A percentile compares a stretch with the other conserved stretches of the same genome.
These are phyloP conservation scores for Tromatobia lineatoria DNA, from an alignment of 2,888 invertebrate species.

Conservation along the genomic window DNA sequence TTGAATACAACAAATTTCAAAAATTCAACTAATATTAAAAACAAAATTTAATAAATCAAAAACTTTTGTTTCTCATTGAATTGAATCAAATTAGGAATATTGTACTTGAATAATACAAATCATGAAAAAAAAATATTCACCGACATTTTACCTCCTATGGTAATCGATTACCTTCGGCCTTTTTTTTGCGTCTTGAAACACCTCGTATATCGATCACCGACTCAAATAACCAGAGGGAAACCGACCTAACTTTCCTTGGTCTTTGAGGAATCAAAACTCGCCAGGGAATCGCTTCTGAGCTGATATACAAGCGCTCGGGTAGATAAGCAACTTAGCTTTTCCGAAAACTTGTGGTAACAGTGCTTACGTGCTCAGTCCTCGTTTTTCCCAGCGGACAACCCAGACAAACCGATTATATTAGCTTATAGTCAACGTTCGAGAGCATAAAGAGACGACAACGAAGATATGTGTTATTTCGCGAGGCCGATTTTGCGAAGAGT, in stretches of 20 bases:
- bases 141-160: too few relatives aligned
- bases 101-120: too few relatives aligned
- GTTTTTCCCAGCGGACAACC: not conserved
- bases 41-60: too few relatives aligned
- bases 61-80: too few relatives aligned
- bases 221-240: too few relatives aligned
- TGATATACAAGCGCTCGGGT: not conserved
- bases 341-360: not conserved
- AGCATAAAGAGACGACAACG: conserved; percentile 5
- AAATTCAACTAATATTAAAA: too few relatives aligned
- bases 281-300: not conserved
- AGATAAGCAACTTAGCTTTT: not conserved
- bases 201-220: too few relatives aligned
- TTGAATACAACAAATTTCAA: too few relatives aligned
- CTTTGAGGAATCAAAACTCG: not conserved
- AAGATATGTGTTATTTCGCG: conserved; percentile 28
- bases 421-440: conserved; percentile 15
- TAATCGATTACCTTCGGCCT: too few relatives aligned
- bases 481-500: conserved; percentile 39
- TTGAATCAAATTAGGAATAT: too few relatives aligned
- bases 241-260: not conserved
- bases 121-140: too few relatives aligned
- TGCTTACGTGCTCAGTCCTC: not conserved
- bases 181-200: too few relatives aligned
- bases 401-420: conserved; percentile 20